A percentile compares a stretch with the other conserved stretches of the same genome.
Evolutionary conservation across 2,888 invertebrate genomes (phyloP).

Genomic region (Parapristionchus giblindavisi): DNA sequence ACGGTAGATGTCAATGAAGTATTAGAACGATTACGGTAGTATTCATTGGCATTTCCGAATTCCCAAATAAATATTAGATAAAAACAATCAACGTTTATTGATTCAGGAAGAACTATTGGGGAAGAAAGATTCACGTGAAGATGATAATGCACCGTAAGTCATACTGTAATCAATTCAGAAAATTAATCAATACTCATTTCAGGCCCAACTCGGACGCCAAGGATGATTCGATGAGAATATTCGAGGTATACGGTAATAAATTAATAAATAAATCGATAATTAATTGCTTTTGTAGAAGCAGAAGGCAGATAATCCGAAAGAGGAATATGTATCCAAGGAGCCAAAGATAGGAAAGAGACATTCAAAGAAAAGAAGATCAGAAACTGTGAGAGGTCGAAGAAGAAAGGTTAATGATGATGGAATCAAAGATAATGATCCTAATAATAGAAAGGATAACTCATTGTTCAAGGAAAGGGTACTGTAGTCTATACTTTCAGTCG

Average conservation of each 20-base stretch:
- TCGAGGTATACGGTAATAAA: background rate
- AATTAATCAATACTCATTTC: background rate
- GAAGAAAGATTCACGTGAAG: slow-evolving; percentile 23
- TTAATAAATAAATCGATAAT: background rate
- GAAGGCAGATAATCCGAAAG: background rate
- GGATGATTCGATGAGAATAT: slow-evolving; percentile 22
- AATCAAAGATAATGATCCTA: no score
- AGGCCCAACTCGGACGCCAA: slow-evolving; percentile 35
- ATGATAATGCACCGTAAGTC: slow-evolving; percentile 27
- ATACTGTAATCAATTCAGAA: background rate
- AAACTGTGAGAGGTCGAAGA: no score
- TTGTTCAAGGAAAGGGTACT: slow-evolving; percentile 28
- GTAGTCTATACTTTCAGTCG: background rate
- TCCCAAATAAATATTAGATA: no score
- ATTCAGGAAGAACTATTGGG: slow-evolving; percentile 12
- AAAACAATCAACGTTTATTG: no score
- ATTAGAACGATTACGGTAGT: no score
- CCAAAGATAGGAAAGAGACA: slow-evolving; percentile 22
- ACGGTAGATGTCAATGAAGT: no score
- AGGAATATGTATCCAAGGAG: slow-evolving; percentile 24
- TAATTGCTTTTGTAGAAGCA: background rate
- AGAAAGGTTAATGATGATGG: no score
- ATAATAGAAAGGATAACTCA: no score
- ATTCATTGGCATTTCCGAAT: no score
- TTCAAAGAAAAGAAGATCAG: no score